Base-by-base conservation (phyloP, 2,888 invertebrate species). In the Drosophila prolongata region DNA sequence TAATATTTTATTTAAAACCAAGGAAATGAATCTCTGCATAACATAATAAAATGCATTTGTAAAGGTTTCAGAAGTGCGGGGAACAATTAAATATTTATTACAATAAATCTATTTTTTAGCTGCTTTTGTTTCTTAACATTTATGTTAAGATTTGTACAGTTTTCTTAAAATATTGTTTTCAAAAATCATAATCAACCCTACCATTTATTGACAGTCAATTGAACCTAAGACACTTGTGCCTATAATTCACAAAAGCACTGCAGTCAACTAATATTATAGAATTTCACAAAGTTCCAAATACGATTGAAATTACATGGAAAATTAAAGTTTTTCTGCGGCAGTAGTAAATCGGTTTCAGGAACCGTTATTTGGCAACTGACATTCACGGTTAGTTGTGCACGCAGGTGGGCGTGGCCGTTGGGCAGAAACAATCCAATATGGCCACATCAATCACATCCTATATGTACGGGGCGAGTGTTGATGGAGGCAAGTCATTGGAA, bases 371-470 rank as follows among this genome's bases (percentile, higher is more conserved):
- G 68, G 69, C 68, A 54, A 68, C 62, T 52, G 70, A 37, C 70
- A 71, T 71, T 71, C 52, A 46, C 38, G 55, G 34, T 27, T 34
- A 11, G 44, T n/a, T 53, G 56, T 30, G 66, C 75, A 71, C 75
- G 71, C 71, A 71, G 71, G 56, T 68, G 56, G 55, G 59, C 69
- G 70, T 61, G 55, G 53, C 11, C 40, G 19, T 19, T 53, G 57
- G 38, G 46, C 50, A 55, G 42, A 53, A 54, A 37, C 67, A 74
- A 66, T 58, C 75, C 61, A 40, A 75, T 68, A 73, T 73, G 44
- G 69, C 69, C 73, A 73, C 73, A 73, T 73, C 73, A 75, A 75
- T 73, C 71, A 71, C 74, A 68, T 47, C 19, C 37, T 40, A 42
- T 47, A 35, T 67, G 24, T 11, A 24, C n/a, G n/a, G 40, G 10